Conservation (phyloP, 2,113 vertebrate genomes). For the Megatriorchis doriae region DNA sequence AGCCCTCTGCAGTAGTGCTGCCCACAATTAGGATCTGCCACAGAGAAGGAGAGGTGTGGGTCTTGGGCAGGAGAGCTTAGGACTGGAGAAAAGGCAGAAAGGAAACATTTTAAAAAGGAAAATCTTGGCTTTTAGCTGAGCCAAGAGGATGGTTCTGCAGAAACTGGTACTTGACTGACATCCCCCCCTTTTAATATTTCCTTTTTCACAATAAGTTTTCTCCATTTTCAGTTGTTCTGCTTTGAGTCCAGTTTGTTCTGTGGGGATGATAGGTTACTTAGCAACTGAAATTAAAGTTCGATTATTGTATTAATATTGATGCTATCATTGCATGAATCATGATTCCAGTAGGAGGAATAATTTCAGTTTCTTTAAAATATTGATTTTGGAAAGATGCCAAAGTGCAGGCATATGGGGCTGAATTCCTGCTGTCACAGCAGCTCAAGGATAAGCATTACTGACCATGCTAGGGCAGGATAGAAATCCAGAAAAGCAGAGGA, state of each 20-base stretch:
- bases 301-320: slow-evolving; percentile 55
- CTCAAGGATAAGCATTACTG: background rate
- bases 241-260: background rate
- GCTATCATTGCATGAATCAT: background rate
- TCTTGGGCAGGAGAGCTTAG: background rate
- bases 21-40: background rate
- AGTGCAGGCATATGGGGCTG: background rate
- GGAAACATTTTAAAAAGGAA: background rate
- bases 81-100: background rate
- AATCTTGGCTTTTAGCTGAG: background rate
- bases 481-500: background rate
- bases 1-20: background rate
- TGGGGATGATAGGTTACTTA: background rate
- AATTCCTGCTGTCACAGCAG: background rate
- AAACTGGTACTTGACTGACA: fast-evolving
- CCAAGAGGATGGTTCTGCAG: background rate
- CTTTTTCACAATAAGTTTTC: background rate
- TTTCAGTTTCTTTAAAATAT: slow-evolving; percentile 35
- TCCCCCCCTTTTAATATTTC: background rate
- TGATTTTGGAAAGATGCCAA: slow-evolving; percentile 3
- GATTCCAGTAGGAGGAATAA: slow-evolving; percentile 24
- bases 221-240: background rate
- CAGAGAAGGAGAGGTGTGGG: background rate
- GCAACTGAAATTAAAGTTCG: slow-evolving; percentile 17
- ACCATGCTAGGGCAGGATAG: background rate